phyloP scores from a whole-genome alignment of 1,140 invertebrate genomes.

The Drosophila eugracilis region DNA sequence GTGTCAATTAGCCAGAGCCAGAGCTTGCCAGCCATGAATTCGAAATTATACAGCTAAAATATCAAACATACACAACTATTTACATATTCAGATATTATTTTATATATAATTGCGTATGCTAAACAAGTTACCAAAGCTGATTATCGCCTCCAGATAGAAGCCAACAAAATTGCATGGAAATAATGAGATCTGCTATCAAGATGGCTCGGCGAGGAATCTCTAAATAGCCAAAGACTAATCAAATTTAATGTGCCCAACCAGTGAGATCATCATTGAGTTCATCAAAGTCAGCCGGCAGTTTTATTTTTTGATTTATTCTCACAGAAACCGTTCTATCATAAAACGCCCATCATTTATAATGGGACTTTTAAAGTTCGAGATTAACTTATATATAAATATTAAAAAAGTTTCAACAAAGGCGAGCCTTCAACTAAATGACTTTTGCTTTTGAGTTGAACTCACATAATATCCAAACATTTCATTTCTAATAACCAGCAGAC shows the following conservation, averaged over 20 bases:
- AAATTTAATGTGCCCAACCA: constrained; percentile 6
- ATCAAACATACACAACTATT: constrained; percentile 50
- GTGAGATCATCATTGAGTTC: constrained; percentile 34
- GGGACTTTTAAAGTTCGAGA: constrained; percentile 12
- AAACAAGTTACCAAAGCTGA: constrained; percentile 45
- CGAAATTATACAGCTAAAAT: constrained; percentile 58
- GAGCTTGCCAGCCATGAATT: constrained; percentile 62
- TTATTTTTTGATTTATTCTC: constrained; percentile 27
- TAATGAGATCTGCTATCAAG: constrained; percentile 44
- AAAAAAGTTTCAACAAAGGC: constrained; percentile 45
- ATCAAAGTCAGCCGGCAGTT: constrained; percentile 23
- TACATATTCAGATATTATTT: constrained; percentile 50
- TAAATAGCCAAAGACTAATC: constrained; percentile 8
- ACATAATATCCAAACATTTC: constrained; percentile 70
- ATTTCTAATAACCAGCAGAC: constrained; percentile 46
- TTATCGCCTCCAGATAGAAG: constrained; percentile 41
- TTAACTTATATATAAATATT: constrained; percentile 45
- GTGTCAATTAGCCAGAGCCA: constrained; percentile 75
- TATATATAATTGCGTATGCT: constrained; percentile 52
- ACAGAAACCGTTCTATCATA: neutral
- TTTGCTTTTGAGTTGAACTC: constrained; percentile 63
- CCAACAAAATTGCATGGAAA: constrained; percentile 32
- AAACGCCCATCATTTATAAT: neutral
- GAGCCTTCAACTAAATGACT: constrained; percentile 51
- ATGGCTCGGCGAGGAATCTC: constrained; percentile 20